These are phyloP conservation scores for Planiliza haematocheilus DNA, from an alignment of 2,113 vertebrate genomes.

Conservation along the genomic window DNA sequence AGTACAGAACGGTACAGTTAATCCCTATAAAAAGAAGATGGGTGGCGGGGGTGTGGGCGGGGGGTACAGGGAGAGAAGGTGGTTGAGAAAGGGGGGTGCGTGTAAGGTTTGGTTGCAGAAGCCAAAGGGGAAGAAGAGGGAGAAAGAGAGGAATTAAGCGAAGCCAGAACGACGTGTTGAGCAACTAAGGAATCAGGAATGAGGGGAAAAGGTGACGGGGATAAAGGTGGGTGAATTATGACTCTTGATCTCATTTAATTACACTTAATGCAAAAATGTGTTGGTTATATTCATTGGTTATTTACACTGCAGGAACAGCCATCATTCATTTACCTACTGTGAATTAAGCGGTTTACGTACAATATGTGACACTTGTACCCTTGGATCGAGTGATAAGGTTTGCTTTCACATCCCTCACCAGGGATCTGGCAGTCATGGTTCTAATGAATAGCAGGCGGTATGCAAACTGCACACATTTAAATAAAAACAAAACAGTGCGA, in stretches of 20 bases:
- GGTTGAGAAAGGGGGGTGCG: background rate
- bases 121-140: slow-evolving; percentile 14
- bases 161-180: background rate
- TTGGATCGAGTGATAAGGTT: background rate
- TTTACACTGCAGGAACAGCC: background rate
- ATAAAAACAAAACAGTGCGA: background rate
- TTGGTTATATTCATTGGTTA: too few species aligned
- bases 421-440: too few species aligned
- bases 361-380: slow-evolving; percentile 15
- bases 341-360: slow-evolving; percentile 1
- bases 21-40: slow-evolving; percentile 66
- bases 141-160: background rate
- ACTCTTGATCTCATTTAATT: too few species aligned
- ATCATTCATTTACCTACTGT: too few species aligned
- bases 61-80: background rate
- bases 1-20: slow-evolving; percentile 63
- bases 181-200: slow-evolving; percentile 3
- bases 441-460: too few species aligned
- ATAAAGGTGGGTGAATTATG: background rate
- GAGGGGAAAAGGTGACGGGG: background rate
- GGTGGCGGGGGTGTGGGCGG: background rate
- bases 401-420: background rate
- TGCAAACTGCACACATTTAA: too few species aligned
- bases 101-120: background rate
- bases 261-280: too few species aligned